These are phyloP conservation scores for Spilarctia lutea DNA, from an alignment of 2,888 invertebrate genomes.

Conservation along the genomic window DNA sequence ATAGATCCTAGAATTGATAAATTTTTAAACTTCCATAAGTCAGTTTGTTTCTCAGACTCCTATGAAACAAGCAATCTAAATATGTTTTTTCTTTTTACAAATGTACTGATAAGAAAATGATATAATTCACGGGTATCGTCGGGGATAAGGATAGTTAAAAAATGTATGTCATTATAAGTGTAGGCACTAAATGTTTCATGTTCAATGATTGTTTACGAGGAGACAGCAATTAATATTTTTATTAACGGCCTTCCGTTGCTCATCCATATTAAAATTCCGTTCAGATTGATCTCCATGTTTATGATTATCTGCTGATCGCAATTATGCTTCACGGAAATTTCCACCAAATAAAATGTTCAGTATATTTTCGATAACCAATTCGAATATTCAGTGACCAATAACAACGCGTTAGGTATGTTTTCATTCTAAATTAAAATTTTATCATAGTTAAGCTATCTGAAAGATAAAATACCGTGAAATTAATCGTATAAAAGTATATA, in stretches of 20 bases:
- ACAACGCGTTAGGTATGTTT: neutral
- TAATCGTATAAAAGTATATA: no score
- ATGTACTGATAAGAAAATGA: conserved; percentile 15
- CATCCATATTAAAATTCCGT: conserved; percentile 78
- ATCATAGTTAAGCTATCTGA: neutral
- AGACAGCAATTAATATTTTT: conserved; percentile 83
- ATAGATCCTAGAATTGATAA: conserved; percentile 22
- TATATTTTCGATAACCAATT: neutral
- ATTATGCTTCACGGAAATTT: conserved; percentile 64
- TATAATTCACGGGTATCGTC: conserved; percentile 20
- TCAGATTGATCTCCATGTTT: conserved; percentile 70
- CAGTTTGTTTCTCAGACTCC: conserved; percentile 21
- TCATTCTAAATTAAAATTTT: neutral
- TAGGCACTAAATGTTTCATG: conserved; percentile 66
- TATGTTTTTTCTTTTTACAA: neutral
- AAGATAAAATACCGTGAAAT: no score
- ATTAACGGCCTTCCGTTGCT: conserved; percentile 67
- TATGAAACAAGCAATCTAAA: conserved; percentile 10
- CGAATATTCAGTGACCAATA: no score
- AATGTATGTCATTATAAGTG: conserved; percentile 39
- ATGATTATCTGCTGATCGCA: conserved; percentile 61
- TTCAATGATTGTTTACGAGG: conserved; percentile 74
- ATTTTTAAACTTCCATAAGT: conserved; percentile 12
- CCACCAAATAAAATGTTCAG: conserved; percentile 10
- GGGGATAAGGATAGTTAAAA: conserved; percentile 22